Base-by-base conservation (phyloP, 2,113 vertebrate species). In the Callospermophilus lateralis region DNA sequence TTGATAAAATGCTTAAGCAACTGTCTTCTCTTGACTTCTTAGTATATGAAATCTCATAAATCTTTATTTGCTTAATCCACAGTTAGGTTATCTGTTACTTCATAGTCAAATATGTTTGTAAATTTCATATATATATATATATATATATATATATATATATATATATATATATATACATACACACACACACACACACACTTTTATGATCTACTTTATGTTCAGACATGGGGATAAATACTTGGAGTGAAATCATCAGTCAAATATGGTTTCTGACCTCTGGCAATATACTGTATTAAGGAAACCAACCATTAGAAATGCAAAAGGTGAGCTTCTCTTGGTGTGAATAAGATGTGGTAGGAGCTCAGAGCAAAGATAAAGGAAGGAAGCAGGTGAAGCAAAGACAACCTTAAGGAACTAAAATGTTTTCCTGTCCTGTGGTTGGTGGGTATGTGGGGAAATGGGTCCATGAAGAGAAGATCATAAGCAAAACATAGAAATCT, bases 31-130 rank as follows among this genome's bases (percentile, higher is more conserved):
- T 70, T 87, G 42, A 79, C 53, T 85, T 39, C 72, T 90, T 80
- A 65, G 58, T 22, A 87, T 37, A 32, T 87, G 12, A 95, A 10
- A 88, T 76, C 89, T 76, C 81, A 17, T 61, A 70, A 91, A 67
- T 3, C 6, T 28, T 70, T 72, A 77, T 55, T 85, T 96, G 51
- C 24, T 86, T 93, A 95, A 48, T 39, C 13, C 32, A 93, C 26
- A 24, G 6, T 45, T 65, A 92, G 30, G 24, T 53, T 96, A 87
- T 70, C 67, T 83, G 6, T 65, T 92, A 86, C 65, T 92, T 93
- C 45, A 86, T 4, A 91, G 74, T 6, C 79, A 86, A 93, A 84
- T 67, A 6, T 42, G 67, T n/a, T 79, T 95, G 32, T 73, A 77
- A 92, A 81, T 84, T 77, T 92, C 22, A 63, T 37, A 51, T 7